Base-by-base conservation (phyloP, 2,888 invertebrate species). In the Acleris sparsana region DNA sequence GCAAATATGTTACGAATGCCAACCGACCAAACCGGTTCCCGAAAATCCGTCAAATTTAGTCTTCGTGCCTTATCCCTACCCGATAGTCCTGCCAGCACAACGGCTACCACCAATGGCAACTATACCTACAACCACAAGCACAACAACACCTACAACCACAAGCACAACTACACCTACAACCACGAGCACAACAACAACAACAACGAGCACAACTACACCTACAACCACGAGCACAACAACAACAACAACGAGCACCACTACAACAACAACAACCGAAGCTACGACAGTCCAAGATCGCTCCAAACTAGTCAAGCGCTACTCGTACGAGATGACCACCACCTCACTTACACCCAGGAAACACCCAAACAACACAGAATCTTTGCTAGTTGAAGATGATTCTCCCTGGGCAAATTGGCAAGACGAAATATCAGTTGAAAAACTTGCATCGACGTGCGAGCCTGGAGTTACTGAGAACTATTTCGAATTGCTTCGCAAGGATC, bases 11-110 rank as follows among this genome's bases (percentile, higher is more conserved):
- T 9, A 11, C 20, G 53, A 64, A 52, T 51, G 59, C 43, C 49
- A 46, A 46, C 46, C 16, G 17, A 20, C 49, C 49, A 22, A 44
- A 17, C 25, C 16, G n/a, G 9, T 9, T 6, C 29, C 18, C 25
- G n/a, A 22, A 20, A 44, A 60, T 25, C 53, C 25, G 17, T 33
- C 55, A 0, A 64, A 63, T 46, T 22, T 72, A 20, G 57, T 71
- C 22, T 70, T 69, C 22, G 66, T 72, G 11, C 72, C 72, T 13
- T 72, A 70, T 52, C 72, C 72, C 9, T 69, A 67, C 53, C 69
- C 69, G 11, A n/a, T 69, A 49, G 59, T 69, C 1, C 48, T 69
- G 3, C 69, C 63, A 20, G 44, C 57, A 43, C 56, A 43, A 13
- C 58, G 29, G 13, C 53, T 17, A 49, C 3, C 11, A 17, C 20